Base-by-base conservation (phyloP, 2,113 vertebrate genomes). In the Sapayoa aenigma region DNA sequence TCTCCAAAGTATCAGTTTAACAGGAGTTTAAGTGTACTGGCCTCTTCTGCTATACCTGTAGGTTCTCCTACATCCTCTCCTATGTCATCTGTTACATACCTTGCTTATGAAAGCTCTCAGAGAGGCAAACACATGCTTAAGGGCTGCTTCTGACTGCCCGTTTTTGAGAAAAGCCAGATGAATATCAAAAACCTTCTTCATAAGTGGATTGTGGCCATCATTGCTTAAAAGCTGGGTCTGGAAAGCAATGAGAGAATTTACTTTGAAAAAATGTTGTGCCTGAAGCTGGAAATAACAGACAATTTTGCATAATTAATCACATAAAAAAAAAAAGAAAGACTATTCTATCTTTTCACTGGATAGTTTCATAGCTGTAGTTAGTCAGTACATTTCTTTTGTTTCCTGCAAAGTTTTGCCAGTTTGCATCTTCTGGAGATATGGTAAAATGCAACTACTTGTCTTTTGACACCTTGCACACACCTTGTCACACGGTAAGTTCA, bases 131-230 rank as follows among this genome's bases (percentile, higher is more conserved):
- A 99, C 98, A 0, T 99, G 99, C 87, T 98, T 99, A 88, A 99
- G 97, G 7, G 99, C 98, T 1, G 98, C 97, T 95, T 99, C 99
- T 14, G 99, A 99, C 60, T 99, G 99, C 42, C 99, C 98, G 0
- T 99, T 98, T 96, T 98, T 99, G 52, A 99, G 98, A 96, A 99
- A 99, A 84, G 98, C 98, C 58, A 99, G 98, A 92, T 99, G 99
- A 90, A 99, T 98, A 69, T 99, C 99, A 93, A 99, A 99, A 44
- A 99, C 98, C 93, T 99, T 99, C 97, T 98, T 99, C 99, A 99
- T 99, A 91, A 99, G 98, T 2, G 98, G 97, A 94, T 99, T 99
- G 96, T 99, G 99, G 44, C 99, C 99, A 10, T 99, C 99, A 0
- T 98, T 98, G 94, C 98, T 99, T 93, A 99, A 97, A 91, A 99